Evolutionary conservation across 1,140 invertebrate species (phyloP).

Genomic region (Drosophila watanabei): DNA sequence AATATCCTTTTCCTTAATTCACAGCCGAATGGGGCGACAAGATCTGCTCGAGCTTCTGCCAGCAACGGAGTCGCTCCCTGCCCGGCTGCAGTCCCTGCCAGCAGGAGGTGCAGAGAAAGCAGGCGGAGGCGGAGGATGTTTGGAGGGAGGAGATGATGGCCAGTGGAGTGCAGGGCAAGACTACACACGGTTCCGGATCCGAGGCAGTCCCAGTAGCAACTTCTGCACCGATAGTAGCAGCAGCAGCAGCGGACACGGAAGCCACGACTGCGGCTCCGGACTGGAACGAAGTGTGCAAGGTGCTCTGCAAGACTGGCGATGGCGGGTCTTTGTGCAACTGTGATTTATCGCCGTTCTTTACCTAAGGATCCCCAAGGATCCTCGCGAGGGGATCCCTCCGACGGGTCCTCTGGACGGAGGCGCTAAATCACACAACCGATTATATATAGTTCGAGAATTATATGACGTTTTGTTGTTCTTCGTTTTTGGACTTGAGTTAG

Average conservation of each 20-base stretch:
- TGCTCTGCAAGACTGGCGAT: constrained; percentile 86
- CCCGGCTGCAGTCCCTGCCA: constrained; percentile 74
- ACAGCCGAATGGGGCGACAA: constrained; percentile 35
- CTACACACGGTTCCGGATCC: constrained; percentile 61
- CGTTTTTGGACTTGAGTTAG: constrained; percentile 66
- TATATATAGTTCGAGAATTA: constrained; percentile 61
- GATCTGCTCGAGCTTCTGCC: constrained; percentile 70
- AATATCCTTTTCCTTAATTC: not conserved
- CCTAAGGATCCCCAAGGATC: constrained; percentile 19
- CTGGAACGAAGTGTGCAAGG: constrained; percentile 86
- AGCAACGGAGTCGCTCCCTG: constrained; percentile 52
- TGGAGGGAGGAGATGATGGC: constrained; percentile 27
- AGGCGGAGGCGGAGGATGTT: constrained; percentile 15
- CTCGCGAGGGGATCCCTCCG: constrained; percentile 19
- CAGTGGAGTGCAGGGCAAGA: constrained; percentile 49
- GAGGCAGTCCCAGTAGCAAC: constrained; percentile 1
- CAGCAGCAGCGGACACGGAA: constrained; percentile 17
- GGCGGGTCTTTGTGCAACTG: constrained; percentile 87
- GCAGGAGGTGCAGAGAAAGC: constrained; percentile 42
- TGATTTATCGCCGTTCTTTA: constrained; percentile 86
- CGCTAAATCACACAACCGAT: constrained; percentile 65
- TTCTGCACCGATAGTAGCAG: not conserved
- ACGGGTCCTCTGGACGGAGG: constrained; percentile 25
- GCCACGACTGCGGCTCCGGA: constrained; percentile 54
- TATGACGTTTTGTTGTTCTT: constrained; percentile 53